Conservation (phyloP, 2,888 invertebrate genomes). For the Seira musarum region DNA sequence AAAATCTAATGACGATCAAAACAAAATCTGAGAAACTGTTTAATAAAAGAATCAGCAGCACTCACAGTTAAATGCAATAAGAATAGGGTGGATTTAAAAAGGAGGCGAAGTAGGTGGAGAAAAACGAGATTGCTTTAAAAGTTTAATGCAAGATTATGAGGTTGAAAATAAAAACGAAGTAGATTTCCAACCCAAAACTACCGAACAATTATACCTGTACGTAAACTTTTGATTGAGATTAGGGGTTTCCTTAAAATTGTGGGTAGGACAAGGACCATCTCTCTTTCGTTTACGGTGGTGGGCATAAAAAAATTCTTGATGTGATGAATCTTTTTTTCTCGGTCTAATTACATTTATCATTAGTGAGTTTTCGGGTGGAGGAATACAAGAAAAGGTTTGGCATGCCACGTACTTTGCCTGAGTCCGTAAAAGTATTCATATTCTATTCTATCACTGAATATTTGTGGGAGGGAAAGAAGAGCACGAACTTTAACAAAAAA, state of each 20-base stretch:
- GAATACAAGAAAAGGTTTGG: too few species aligned
- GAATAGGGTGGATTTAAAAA: conserved; percentile 19
- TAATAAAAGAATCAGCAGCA: not conserved
- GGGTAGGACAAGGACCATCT: conserved; percentile 25
- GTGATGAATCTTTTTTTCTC: conserved; percentile 6
- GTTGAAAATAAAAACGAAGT: conserved; percentile 39
- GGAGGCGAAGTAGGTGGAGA: conserved; percentile 11
- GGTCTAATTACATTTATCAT: conserved; percentile 50
- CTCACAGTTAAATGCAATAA: conserved; percentile 27
- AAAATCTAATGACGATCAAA: conserved; percentile 16
- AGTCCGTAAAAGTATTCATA: conserved; percentile 8
- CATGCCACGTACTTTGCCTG: conserved; percentile 33
- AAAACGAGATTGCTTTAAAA: conserved; percentile 17
- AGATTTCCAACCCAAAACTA: conserved; percentile 47
- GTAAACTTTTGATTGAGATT: conserved; percentile 44
- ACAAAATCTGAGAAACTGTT: not conserved
- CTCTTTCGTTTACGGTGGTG: too few species aligned
- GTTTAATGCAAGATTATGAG: conserved; percentile 44
- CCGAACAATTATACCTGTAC: conserved; percentile 55
- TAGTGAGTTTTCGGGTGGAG: too few species aligned
- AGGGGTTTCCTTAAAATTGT: conserved; percentile 30
- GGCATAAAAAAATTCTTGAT: too few species aligned
- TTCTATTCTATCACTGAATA: not conserved
- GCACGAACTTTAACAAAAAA: conserved; percentile 35
- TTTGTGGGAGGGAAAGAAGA: not conserved